Percentiles rank a stretch among this genome's conserved stretches.
phyloP scores from a whole-genome alignment of 2,888 invertebrate genomes.

The Galerucella pusilla region DNA sequence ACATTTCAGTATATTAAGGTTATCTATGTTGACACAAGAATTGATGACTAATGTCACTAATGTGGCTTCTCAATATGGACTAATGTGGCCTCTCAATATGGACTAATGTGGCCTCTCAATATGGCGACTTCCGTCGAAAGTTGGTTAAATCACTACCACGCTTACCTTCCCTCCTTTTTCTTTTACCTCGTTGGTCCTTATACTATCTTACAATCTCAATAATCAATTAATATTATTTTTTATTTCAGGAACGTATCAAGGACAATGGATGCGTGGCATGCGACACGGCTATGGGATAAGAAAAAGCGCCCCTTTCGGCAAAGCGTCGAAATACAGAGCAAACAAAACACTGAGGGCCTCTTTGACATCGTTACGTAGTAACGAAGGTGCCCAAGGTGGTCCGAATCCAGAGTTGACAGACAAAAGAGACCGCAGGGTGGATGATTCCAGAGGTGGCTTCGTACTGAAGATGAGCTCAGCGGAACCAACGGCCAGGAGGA shows the following conservation, averaged over 20 bases:
- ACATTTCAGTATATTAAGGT: no score
- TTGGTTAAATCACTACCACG: no score
- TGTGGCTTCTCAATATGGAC: no score
- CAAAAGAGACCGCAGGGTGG: constrained; percentile 84
- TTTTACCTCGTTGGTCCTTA: no score
- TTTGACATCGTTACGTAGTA: constrained; percentile 82
- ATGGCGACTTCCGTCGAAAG: no score
- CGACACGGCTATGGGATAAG: constrained; percentile 99
- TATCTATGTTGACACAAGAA: no score
- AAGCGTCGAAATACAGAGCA: constrained; percentile 94
- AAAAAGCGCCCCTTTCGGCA: constrained; percentile 95
- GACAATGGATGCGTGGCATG: constrained; percentile 99
- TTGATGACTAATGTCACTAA: no score
- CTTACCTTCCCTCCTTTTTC: no score
- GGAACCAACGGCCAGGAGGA: constrained; percentile 85
- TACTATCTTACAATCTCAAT: no score
- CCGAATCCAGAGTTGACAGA: constrained; percentile 74
- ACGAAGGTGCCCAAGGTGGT: constrained; percentile 67
- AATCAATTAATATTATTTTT: background rate
- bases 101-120: no score
- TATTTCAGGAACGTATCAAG: constrained; percentile 89
- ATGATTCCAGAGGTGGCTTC: constrained; percentile 97
- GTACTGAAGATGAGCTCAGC: constrained; percentile 95
- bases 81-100: no score
- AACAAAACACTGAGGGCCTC: constrained; percentile 79